phyloP scores from a whole-genome alignment of 2,888 invertebrate genomes.

The Conomelus anceps region DNA sequence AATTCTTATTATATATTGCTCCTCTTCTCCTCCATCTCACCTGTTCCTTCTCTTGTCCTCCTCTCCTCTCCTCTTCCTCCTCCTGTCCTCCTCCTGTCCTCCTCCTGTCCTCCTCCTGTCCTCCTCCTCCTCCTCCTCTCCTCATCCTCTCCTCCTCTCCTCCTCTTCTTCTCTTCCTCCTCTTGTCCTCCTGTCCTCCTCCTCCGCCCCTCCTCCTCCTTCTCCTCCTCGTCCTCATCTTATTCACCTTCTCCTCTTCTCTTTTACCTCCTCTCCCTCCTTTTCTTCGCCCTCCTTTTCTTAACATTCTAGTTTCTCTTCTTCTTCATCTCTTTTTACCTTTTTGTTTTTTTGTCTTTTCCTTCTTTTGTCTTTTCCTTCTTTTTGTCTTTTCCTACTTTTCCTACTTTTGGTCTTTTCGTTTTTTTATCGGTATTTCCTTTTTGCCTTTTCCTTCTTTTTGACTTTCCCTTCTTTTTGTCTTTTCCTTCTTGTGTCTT shows the following conservation, averaged over 20 bases:
- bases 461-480: no score
- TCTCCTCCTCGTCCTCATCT: background rate
- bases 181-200: background rate
- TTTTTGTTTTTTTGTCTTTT: background rate
- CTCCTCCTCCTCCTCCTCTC: background rate
- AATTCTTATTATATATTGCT: no score
- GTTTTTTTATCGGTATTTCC: background rate
- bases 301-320: background rate
- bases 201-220: background rate
- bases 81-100: background rate
- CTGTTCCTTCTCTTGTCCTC: no score
- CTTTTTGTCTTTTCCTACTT: no score
- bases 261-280: background rate
- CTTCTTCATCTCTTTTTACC: background rate
- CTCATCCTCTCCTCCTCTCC: background rate
- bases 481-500: no score
- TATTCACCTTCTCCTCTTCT: background rate
- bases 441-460: background rate
- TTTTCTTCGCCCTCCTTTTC: background rate
- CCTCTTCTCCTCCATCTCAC: no score
- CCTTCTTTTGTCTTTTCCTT: background rate
- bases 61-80: no score
- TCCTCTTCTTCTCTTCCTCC: background rate
- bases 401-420: background rate
- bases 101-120: background rate